Base-by-base conservation (phyloP, 1,140 invertebrate species). In the Saccostrea cuccullata region DNA sequence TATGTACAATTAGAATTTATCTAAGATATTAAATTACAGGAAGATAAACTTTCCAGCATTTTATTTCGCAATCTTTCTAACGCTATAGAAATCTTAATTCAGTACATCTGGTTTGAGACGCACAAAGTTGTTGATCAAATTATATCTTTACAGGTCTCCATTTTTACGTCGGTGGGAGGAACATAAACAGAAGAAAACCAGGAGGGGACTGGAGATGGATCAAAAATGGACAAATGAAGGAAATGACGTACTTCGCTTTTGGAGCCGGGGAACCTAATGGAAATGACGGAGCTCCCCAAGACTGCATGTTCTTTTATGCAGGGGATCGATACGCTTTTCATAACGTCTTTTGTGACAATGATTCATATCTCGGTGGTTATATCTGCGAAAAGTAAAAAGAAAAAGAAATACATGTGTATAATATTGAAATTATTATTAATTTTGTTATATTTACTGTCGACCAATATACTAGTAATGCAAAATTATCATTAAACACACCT, bases 181-280 rank as follows among this genome's bases (percentile, higher is more conserved):
- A 83, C 15, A 83, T 83, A 17, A 83, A 83, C 82, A 20, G 40
- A 26, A 55, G 20, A 20, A 83, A 83, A 55, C 82, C 13, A 9
- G 36, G 8, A 12, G 36, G 36, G 20, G 36, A 47, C 15, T 83
- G 40, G 36, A 20, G 36, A 5, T 47, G 82, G 82, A 47, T 83
- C 15, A 83, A 13, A 56, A 55, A 83, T 11, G 82, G 82, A 56
- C 15, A n/a, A 47, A 83, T 83, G 82, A n/a, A 15, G 8, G 11
- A 47, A 26, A 83, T 83, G 82, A 83, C 36, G 55, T 83, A 83
- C 23, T 55, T 9, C 47, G 82, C 82, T 12, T 83, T 83, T 56
- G 82, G 82, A 2, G 36, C 82, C 4, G 82, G 82, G 20, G 11
- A 83, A 47, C 82, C 82, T 0, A 17, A 83, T n/a, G 82, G 82